Base-by-base conservation (phyloP, 2,113 vertebrate genomes). In the Sorex fumeus region DNA sequence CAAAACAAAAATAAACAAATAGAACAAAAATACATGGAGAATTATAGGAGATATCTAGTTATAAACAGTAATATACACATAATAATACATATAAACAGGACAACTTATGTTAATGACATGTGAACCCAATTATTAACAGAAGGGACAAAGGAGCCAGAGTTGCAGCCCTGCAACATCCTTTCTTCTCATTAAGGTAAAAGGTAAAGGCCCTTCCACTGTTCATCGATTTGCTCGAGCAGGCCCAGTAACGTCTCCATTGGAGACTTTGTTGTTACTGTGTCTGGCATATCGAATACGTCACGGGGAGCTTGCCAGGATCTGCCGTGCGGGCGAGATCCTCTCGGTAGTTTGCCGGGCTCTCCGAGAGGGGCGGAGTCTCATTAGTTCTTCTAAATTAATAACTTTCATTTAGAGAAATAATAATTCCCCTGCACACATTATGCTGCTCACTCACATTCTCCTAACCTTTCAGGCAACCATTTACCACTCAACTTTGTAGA, bases 331-430 rank as follows among this genome's bases (percentile, higher is more conserved):
- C n/a, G n/a, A n/a, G n/a, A n/a, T n/a, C n/a, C n/a, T n/a, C n/a
- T n/a, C n/a, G n/a, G n/a, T n/a, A n/a, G n/a, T n/a, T n/a, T n/a
- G n/a, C n/a, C n/a, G n/a, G n/a, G n/a, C n/a, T n/a, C n/a, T n/a
- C n/a, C n/a, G n/a, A n/a, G n/a, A n/a, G n/a, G n/a, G n/a, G n/a
- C n/a, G n/a, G n/a, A n/a, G n/a, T 66, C 64, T 40, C 40, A 19
- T 27, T 72, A 69, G 28, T 57, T 88, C 76, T 92, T 83, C 87
- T 95, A 82, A 78, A 85, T 91, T 87, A 90, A 88, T 78, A 93
- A 72, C 45, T 57, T 94, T 84, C 40, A 81, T 76, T 79, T 88
- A 64, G 1, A 93, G 79, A 34, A 40, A 40, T 40, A 40, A 40
- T 40, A 40, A 40, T 40, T 40, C 87, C 70, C 77, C 89, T 67